Percentiles rank a stretch among this genome's conserved stretches.
Evolutionary conservation across 2,797 vertebrate species (phyloP).

Genomic region (Acanthurus lineatus): DNA sequence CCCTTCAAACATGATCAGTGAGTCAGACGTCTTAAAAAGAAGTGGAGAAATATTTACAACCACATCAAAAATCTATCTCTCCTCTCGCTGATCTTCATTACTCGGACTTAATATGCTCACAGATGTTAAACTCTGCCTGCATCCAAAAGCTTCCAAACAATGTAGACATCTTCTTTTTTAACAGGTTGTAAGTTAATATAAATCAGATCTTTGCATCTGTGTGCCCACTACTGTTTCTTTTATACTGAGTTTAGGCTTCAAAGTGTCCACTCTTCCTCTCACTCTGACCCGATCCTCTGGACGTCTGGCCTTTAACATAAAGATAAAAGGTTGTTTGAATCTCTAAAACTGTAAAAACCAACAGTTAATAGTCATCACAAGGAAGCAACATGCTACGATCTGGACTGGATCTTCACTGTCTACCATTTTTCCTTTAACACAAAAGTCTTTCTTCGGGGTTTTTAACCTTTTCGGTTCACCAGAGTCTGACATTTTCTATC

Average conservation of each 20-base stretch:
- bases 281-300: too few relatives aligned
- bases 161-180: background rate
- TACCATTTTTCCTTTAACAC: background rate
- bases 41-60: background rate
- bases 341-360: too few relatives aligned
- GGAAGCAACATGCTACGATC: too few relatives aligned
- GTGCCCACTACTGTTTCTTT: background rate
- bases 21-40: background rate
- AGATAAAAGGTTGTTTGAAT: too few relatives aligned
- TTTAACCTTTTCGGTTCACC: background rate
- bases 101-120: background rate
- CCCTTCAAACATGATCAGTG: slow-evolving; percentile 37
- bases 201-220: background rate
- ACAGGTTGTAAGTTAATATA: background rate
- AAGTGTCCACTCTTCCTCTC: too few relatives aligned
- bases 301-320: too few relatives aligned
- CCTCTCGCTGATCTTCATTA: slow-evolving; percentile 1
- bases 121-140: background rate
- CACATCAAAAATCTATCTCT: background rate
- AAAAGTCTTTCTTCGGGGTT: background rate
- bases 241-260: too few relatives aligned
- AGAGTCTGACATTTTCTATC: background rate
- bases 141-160: background rate
- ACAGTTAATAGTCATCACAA: too few relatives aligned
- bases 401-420: background rate